These are phyloP conservation scores for Alligator mississippiensis DNA, from an alignment of 2,113 vertebrate genomes.

Conservation along the genomic window DNA sequence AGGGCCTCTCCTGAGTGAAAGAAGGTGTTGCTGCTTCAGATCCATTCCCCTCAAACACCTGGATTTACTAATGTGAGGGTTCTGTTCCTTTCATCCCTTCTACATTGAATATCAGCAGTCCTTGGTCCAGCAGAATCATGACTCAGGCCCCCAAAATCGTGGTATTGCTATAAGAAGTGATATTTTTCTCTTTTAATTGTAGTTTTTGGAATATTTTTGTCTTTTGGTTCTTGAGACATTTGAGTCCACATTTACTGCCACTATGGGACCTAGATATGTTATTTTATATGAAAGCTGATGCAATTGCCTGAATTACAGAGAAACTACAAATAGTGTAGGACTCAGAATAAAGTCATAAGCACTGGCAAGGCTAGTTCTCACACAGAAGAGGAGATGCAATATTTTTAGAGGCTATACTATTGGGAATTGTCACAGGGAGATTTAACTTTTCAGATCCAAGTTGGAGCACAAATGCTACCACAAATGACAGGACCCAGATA, in stretches of 20 bases:
- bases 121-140: too few relatives aligned
- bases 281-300: too few relatives aligned
- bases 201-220: neutral
- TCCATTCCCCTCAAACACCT: neutral
- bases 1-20: too few relatives aligned
- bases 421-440: slow-evolving; percentile 36
- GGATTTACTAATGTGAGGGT: neutral
- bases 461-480: slow-evolving; percentile 49
- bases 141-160: too few relatives aligned
- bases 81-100: neutral
- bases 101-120: neutral
- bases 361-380: too few relatives aligned
- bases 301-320: too few relatives aligned
- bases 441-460: slow-evolving; percentile 32
- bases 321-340: too few relatives aligned
- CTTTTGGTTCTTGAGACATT: neutral
- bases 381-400: neutral
- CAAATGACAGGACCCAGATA: slow-evolving; percentile 20
- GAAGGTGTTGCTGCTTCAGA: neutral
- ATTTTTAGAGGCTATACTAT: slow-evolving; percentile 35
- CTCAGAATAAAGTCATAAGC: too few relatives aligned
- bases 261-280: neutral
- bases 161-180: neutral
- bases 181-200: neutral
- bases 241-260: neutral